Percentiles rank a stretch among this genome's conserved stretches.
These are phyloP conservation scores for Shargacucullia verbasci DNA, from an alignment of 2,888 invertebrate species.

Conservation along the genomic window DNA sequence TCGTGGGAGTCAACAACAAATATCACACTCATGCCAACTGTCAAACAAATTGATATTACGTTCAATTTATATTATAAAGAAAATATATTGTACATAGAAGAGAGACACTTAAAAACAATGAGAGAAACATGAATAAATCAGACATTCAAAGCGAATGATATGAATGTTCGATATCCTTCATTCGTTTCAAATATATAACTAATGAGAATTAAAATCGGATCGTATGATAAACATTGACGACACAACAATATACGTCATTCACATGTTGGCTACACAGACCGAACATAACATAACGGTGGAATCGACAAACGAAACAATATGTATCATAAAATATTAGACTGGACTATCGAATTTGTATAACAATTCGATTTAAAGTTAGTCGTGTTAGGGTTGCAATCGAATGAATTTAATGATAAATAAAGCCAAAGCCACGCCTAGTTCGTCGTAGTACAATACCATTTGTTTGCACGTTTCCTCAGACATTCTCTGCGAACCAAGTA, in stretches of 20 bases:
- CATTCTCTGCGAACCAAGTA: slow-evolving; percentile 94
- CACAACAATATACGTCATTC: slow-evolving; percentile 80
- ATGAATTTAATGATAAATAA: slow-evolving; percentile 84
- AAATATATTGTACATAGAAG: slow-evolving; percentile 66
- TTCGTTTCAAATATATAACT: slow-evolving; percentile 49
- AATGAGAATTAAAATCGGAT: slow-evolving; percentile 63
- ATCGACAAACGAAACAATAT: slow-evolving; percentile 70
- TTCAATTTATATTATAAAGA: slow-evolving; percentile 51
- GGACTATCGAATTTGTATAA: slow-evolving; percentile 74
- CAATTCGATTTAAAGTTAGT: slow-evolving; percentile 83
- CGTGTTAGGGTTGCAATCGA: slow-evolving; percentile 84
- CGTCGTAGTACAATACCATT: slow-evolving; percentile 91
- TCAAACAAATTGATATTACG: slow-evolving; percentile 54
- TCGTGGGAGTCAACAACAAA: slow-evolving; percentile 45
- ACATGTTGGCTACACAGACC: slow-evolving; percentile 84
- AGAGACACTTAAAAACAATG: slow-evolving; percentile 66
- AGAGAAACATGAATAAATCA: slow-evolving; percentile 71
- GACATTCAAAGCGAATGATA: slow-evolving; percentile 86
- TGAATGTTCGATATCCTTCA: slow-evolving; percentile 63
- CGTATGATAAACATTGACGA: slow-evolving; percentile 82
- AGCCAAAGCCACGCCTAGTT: slow-evolving; percentile 88
- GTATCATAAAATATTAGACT: slow-evolving; percentile 67
- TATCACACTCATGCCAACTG: slow-evolving; percentile 78
- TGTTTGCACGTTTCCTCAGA: slow-evolving; percentile 95
- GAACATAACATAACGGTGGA: slow-evolving; percentile 81